A percentile compares a stretch with the other conserved stretches of the same genome.
These are phyloP conservation scores for Triplophysa tibetana DNA, from an alignment of 2,113 vertebrate species.

Conservation along the genomic window DNA sequence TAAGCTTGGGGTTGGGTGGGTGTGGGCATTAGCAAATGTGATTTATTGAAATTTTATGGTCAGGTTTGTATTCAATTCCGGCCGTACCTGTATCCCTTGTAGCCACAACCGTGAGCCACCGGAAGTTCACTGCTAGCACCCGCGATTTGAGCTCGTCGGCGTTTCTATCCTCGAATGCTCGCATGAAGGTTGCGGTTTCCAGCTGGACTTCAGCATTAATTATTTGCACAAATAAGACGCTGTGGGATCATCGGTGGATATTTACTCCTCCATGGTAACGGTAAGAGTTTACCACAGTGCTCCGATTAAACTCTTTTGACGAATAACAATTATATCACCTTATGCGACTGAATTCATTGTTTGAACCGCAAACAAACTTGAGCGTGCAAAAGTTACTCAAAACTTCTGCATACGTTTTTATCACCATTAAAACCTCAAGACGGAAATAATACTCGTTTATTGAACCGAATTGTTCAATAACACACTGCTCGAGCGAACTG, in stretches of 20 bases:
- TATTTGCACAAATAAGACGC: background rate
- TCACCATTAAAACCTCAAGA: no score
- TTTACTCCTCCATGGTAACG: constrained; percentile 19
- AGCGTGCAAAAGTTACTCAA: no score
- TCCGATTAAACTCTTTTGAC: background rate
- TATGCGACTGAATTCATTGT: background rate
- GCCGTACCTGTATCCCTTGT: no score
- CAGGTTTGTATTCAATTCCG: no score
- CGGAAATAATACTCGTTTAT: background rate
- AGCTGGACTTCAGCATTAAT: background rate
- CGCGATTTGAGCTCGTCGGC: no score
- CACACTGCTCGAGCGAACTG: background rate
- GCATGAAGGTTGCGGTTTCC: background rate
- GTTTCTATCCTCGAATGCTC: background rate
- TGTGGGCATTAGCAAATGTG: no score
- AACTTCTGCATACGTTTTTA: no score
- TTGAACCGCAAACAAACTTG: background rate
- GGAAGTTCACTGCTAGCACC: no score
- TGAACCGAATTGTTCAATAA: background rate
- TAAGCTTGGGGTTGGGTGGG: no score
- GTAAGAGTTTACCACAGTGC: background rate
- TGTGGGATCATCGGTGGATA: background rate
- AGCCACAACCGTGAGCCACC: no score
- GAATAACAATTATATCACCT: background rate
- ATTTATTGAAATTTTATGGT: no score